A percentile compares a stretch with the other conserved stretches of the same genome.
phyloP scores from a whole-genome alignment of 2,113 vertebrate species.

The Cyrtonyx montezumae region DNA sequence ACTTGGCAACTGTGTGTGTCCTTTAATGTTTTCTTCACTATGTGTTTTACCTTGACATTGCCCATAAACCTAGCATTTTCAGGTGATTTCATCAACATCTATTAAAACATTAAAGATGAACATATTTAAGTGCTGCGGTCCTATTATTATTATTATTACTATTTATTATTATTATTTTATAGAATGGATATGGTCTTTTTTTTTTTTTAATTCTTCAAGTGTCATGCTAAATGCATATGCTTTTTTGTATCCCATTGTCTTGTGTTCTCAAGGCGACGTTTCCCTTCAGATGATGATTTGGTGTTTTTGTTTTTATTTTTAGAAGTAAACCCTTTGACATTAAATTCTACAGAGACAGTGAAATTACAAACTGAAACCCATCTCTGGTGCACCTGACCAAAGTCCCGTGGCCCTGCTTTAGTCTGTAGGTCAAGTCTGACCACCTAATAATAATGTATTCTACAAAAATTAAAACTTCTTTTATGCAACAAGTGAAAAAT shows the following conservation, averaged over 20 bases:
- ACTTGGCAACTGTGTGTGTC: not conserved
- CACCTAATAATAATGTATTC: not conserved
- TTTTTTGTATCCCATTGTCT: not conserved
- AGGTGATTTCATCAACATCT: not conserved
- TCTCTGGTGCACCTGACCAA: not conserved
- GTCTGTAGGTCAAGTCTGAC: not conserved
- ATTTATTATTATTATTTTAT: not conserved
- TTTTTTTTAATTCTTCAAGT: not conserved
- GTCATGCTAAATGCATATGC: not conserved
- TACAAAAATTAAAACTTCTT: not conserved
- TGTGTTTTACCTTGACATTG: not conserved
- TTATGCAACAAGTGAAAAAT: not conserved
- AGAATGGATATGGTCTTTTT: not conserved
- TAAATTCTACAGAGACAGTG: not conserved
- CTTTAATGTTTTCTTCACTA: not conserved
- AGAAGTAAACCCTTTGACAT: constrained; percentile 24
- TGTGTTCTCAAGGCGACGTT: constrained; percentile 28
- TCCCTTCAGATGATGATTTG: constrained; percentile 9
- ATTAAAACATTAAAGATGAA: not conserved
- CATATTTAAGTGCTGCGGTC: not conserved
- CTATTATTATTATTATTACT: not conserved
- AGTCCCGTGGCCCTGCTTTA: not conserved
- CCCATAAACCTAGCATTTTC: not conserved
- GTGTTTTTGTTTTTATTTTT: constrained; percentile 48
- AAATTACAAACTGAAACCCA: constrained; percentile 27